Base-by-base conservation (phyloP, 1,140 invertebrate genomes). In the Pseudomyrmex cubaensis region DNA sequence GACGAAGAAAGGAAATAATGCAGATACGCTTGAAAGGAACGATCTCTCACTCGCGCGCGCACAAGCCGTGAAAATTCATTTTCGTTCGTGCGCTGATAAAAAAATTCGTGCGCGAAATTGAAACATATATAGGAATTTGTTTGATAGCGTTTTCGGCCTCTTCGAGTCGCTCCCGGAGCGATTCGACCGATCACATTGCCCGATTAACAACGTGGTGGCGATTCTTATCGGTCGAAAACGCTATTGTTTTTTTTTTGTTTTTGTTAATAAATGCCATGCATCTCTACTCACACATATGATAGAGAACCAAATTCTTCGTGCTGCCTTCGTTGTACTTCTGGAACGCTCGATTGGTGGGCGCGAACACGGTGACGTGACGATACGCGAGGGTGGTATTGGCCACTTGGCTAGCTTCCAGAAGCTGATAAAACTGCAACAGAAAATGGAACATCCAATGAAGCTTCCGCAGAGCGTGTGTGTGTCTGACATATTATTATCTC, bases 341-440 rank as follows among this genome's bases (percentile, higher is more conserved):
- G 93, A 97, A 97, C 48, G 97, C 97, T 86, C 95, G 95, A 93
- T 98, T 97, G 48, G 96, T 97, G 9, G 97, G 97, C 63, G 97
- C 97, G 90, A 97, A 97, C 77, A 97, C 94, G 5, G 97, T 97
- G 88, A 97, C 95, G 88, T 96, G 95, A 80, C 97, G 95, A 89
- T 96, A 95, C 87, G 95, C 94, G 15, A 97, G 92, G 20, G 96
- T 96, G 35, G 95, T 94, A 85, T 97, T 97, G 15, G 96, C 96
- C 46, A 96, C 93, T 72, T 94, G 92, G 90, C 96, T 97, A n/a
- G 95, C 93, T 87, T 97, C 96, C 91, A 97, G 87, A 48, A 97
- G 92, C 25, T 95, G 94, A 87, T 96, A 96, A 90, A 97, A 97
- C 97, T 97, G 96, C 82, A 96, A 96, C 85, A 94, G 91, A 91